Evolutionary conservation across 2,113 vertebrate species (phyloP), one percentile per base, ranked within the genome.

Genomic region (Delphinus delphis): DNA sequence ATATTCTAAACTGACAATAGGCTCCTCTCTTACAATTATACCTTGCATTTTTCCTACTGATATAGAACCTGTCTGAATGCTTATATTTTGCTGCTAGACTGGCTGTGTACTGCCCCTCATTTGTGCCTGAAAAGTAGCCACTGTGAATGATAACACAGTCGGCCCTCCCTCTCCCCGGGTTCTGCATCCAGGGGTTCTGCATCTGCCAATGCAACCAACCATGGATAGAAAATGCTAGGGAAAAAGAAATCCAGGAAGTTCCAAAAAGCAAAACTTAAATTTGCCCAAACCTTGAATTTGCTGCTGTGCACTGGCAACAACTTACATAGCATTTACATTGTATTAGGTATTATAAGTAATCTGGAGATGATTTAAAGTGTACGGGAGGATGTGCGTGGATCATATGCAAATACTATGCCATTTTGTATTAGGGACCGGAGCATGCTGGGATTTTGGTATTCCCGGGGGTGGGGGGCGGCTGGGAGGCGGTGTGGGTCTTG

Each of bases 1-100:
- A 88, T 74, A 93, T 97, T 97, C 60, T 94, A 95, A 92, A 50
- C 18, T n/a, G 90, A 84, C n/a, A 96, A 63, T 23, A 92, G 81
- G 33, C 83, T 63, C 81, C 63, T 53, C 2, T 79, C 87, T 96
- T 82, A 97, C 96, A 97, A 96, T 81, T 87, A 14, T 11, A 76
- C 47, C 36, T 55, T 76, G 10, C n/a, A 5, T 71, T 21, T 63
- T 38, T 91, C 33, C 47, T 31, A 1, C 41, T 28, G 73, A 68
- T 7, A 6, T 0, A 31, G 92, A 96, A 81, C 55, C 67, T 88
- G 14, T 1, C 67, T 28, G 55, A 50, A 36, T 44, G 33, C 4
- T 90, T 50, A 3, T 41, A 4, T 47, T 18, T 55, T 50, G 26
- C 79, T 44, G 63, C 2, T 11, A 28, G n/a, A 25, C 60, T 53